Conservation (phyloP, 2,797 vertebrate genomes). For the Rachycentron canadum region DNA sequence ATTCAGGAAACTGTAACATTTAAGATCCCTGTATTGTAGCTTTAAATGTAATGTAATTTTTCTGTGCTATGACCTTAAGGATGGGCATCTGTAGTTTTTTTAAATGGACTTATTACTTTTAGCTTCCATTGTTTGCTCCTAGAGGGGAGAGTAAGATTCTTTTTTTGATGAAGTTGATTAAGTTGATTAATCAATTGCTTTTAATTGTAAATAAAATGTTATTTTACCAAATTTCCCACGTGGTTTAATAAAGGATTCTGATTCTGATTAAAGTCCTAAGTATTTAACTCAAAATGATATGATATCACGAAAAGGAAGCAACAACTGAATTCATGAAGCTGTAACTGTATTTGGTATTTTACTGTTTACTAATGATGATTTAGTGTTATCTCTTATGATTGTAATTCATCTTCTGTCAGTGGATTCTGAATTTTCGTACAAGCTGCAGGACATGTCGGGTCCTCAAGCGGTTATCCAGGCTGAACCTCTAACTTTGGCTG, state of each 20-base stretch:
- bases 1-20: slow-evolving; percentile 50
- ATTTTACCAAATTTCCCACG: background rate
- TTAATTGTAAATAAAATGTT: background rate
- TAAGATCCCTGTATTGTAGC: slow-evolving; percentile 20
- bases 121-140: background rate
- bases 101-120: slow-evolving; percentile 7
- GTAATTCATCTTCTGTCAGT: background rate
- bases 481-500: slow-evolving; percentile 29
- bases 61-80: background rate
- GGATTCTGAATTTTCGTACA: background rate
- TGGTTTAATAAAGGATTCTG: background rate
- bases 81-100: background rate
- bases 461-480: background rate
- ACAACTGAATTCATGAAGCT: background rate
- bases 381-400: background rate
- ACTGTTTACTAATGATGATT: background rate
- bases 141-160: background rate
- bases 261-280: background rate
- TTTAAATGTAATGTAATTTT: slow-evolving; percentile 9
- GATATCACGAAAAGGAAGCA: background rate
- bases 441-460: slow-evolving; percentile 2
- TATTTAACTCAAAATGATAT: background rate
- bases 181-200: background rate
- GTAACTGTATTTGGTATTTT: background rate
- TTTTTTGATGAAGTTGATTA: no score